Conservation (phyloP, 2,888 invertebrate species). For the Lordiphosa fenestrarum region DNA sequence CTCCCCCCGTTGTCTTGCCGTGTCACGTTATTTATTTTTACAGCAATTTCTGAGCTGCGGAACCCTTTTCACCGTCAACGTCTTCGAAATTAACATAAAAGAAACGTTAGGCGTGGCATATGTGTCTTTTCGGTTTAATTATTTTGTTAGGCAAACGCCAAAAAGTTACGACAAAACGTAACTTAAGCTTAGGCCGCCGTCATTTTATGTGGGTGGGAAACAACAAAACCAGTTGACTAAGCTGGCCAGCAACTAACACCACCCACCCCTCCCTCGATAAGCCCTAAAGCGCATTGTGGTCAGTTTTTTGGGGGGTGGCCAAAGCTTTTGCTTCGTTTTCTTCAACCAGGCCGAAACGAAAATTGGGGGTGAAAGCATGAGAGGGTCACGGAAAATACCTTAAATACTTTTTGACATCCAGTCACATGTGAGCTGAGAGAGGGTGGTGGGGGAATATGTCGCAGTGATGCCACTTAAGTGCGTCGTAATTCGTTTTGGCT, state of each 20-base stretch:
- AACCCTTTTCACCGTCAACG: conserved; percentile 42
- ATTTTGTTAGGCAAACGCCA: conserved; percentile 44
- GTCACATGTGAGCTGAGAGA: conserved; percentile 15
- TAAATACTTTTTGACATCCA: conserved; percentile 43
- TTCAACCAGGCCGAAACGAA: conserved; percentile 23
- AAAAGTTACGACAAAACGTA: conserved; percentile 17
- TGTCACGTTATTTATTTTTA: conserved; percentile 67
- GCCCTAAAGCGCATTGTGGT: conserved; percentile 63
- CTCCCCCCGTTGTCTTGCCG: conserved; percentile 59
- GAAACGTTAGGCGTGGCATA: conserved; percentile 45
- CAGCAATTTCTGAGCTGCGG: conserved; percentile 44
- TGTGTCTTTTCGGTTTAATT: conserved; percentile 41
- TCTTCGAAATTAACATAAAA: conserved; percentile 59
- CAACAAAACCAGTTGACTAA: conserved; percentile 43
- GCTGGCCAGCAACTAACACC: conserved; percentile 21
- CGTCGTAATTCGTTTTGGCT: conserved; percentile 19
- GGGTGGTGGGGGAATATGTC: conserved; percentile 12
- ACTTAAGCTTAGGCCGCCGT: conserved; percentile 20
- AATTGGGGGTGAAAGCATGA: background rate
- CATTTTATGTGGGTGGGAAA: conserved; percentile 34
- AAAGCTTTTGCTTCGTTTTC: conserved; percentile 18
- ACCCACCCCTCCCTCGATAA: conserved; percentile 48
- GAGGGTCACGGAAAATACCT: conserved; percentile 38
- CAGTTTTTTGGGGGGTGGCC: conserved; percentile 27
- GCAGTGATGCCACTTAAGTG: conserved; percentile 11